A percentile compares a stretch with the other conserved stretches of the same genome.
phyloP scores from a whole-genome alignment of 1,140 invertebrate species.

The Frieseomelitta varia region DNA sequence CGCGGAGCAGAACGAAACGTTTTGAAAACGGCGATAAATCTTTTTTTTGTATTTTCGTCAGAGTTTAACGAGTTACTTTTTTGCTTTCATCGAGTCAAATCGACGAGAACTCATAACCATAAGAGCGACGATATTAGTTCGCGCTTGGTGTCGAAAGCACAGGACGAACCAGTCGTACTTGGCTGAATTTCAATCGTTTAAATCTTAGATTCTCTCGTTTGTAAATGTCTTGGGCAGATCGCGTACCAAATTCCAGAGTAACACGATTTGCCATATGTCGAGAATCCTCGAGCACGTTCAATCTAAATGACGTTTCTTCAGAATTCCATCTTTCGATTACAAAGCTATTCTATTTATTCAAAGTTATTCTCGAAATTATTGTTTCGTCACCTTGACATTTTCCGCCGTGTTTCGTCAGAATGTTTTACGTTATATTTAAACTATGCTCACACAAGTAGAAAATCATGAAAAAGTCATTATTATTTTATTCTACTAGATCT shows the following conservation, averaged over 20 bases:
- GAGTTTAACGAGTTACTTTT: not conserved
- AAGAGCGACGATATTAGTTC: constrained; percentile 1
- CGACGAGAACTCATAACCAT: not conserved
- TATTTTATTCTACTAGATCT: too few relatives aligned
- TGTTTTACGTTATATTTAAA: not conserved
- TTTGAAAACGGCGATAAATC: not conserved
- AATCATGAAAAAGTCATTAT: not conserved
- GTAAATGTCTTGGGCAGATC: constrained; percentile 1
- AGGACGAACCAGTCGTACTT: not conserved
- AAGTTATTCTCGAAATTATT: not conserved
- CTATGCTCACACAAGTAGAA: not conserved
- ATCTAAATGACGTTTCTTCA: not conserved
- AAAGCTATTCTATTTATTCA: not conserved
- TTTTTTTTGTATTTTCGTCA: not conserved
- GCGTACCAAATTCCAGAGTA: not conserved
- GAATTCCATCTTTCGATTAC: not conserved
- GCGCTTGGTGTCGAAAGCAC: constrained; percentile 8
- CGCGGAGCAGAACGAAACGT: not conserved
- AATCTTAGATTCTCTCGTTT: constrained; percentile 15
- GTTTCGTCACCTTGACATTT: too few relatives aligned
- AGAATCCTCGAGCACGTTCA: not conserved
- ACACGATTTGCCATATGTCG: not conserved
- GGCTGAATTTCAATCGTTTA: constrained; percentile 31
- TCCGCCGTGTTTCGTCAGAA: not conserved
- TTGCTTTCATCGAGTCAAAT: not conserved